Base-by-base conservation (phyloP, 2,797 vertebrate species). In the Podarcis lilfordi region DNA sequence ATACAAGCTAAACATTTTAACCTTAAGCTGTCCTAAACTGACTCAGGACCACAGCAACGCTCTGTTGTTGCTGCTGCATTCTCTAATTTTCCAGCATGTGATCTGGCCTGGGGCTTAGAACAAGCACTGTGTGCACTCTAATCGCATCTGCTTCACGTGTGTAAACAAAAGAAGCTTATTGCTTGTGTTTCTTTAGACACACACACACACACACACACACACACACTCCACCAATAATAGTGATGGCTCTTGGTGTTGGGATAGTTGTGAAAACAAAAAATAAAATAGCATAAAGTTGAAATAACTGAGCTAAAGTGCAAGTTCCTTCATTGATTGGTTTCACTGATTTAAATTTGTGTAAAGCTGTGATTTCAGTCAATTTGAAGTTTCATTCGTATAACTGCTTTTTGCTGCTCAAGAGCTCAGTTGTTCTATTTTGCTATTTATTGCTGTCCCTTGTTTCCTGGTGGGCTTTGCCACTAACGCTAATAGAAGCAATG, bases 51-150 rank as follows among this genome's bases (percentile, higher is more conserved):
- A 13, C 15, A 80, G 19, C 8, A 45, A 25, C 69, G 35, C 40
- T 27, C 3, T 55, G 17, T 76, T 80, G 40, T 85, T 66, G 40
- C 32, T 66, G 40, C 40, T 68, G 69, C 78, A 32, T 55, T 23
- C 25, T 68, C 25, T 68, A 76, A 75, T 75, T 85, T 68, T n/a
- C 78, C 78, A 80, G 77, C 80, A 74, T 40, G 59, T 89, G 88
- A 76, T 61, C n/a, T 81, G 29, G 69, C 81, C 29, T 40, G 64
- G 61, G 32, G 40, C 80, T 82, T 55, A 83, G 17, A 83, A 78
- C 19, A 76, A 75, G 40, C 71, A 45, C 29, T 68, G 17, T 23
- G 55, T 85, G 55, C 11, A 27, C 17, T 78, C 43, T 89, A 80
- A 89, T 89, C 59, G 1, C n/a, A 25, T 81, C 25, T 71, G 68